Base-by-base conservation (phyloP, 2,113 vertebrate species). In the Seriola quinqueradiata region DNA sequence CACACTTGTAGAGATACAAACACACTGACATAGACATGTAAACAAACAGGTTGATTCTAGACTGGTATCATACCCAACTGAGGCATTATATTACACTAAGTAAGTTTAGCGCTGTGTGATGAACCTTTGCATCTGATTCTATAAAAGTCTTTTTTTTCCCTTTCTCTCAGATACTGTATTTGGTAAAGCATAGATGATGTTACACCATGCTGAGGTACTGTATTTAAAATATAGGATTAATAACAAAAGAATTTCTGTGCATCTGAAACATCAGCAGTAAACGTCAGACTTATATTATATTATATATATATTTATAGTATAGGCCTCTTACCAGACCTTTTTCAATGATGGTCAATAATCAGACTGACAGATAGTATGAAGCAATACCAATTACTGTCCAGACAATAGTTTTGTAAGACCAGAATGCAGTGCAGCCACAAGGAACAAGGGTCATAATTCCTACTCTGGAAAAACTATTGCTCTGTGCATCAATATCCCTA, bases 1-100 rank as follows among this genome's bases (percentile, higher is more conserved):
- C 52, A 36, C 65, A 60, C 68, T 42, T 5, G 52, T 34, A 14
- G 46, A 69, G 28, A 76, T 48, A 65, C 34, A 70, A 60, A 60
- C 10, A 68, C 28, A 52, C 14, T 28, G n/a, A 57, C 42, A 52
- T 0, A n/a, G 48, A 65, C 25, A 12, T 25, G 7, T 48, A n/a
- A 50, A 55, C 23, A 70, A 65, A 66, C 28, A 70, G 65, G 72
- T 40, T 42, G 32, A n/a, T 58, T 38, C 21, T 3, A 5, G 9
- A 4, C 1, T 1, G 50, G 58, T 21, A 54, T 73, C n/a, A 40
- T 38, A 44, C 14, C 14, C 3, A 55, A 70, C 32, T 1, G 40
- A 36, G 10, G 52, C 36, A 44, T 78, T 52, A 65, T 12, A 23
- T 75, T 46, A 54, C 46, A 76, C n/a, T 17, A 13, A 54, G 50